phyloP scores from a whole-genome alignment of 2,888 invertebrate species.

The Ecliptopera silaceata region DNA sequence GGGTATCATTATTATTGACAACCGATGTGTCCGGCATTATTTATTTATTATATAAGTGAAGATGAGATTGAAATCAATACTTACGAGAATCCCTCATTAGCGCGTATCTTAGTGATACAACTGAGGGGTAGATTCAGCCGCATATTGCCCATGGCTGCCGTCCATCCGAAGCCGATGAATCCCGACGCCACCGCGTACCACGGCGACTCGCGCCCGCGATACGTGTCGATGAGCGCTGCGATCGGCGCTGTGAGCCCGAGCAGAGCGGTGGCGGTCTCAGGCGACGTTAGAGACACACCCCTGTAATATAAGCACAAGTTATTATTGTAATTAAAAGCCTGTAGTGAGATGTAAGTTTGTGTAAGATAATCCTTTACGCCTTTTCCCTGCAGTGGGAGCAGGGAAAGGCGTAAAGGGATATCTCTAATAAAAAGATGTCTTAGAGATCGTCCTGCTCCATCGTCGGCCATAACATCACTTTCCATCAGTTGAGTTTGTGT shows the following conservation, averaged over 20 bases:
- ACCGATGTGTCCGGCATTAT: too few relatives aligned
- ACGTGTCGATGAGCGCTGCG: slow-evolving; percentile 90
- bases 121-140: slow-evolving; percentile 41
- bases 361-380: too few relatives aligned
- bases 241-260: slow-evolving; percentile 94
- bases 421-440: too few relatives aligned
- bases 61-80: slow-evolving; percentile 26
- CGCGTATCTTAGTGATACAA: slow-evolving; percentile 49
- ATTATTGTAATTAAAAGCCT: too few relatives aligned
- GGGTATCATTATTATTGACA: too few relatives aligned
- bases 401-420: too few relatives aligned
- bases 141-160: slow-evolving; percentile 71
- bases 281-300: slow-evolving; percentile 97
- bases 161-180: slow-evolving; percentile 59
- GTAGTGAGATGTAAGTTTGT: too few relatives aligned
- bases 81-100: slow-evolving; percentile 63
- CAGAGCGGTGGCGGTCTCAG: slow-evolving; percentile 93
- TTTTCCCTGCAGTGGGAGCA: too few relatives aligned
- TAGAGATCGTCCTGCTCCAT: too few relatives aligned
- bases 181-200: slow-evolving; percentile 45
- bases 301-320: slow-evolving; percentile 73
- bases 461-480: too few relatives aligned
- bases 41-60: too few relatives aligned
- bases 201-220: slow-evolving; percentile 46
- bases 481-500: too few relatives aligned